Conservation (phyloP, 2,797 vertebrate species). For the Furcifer pardalis region DNA sequence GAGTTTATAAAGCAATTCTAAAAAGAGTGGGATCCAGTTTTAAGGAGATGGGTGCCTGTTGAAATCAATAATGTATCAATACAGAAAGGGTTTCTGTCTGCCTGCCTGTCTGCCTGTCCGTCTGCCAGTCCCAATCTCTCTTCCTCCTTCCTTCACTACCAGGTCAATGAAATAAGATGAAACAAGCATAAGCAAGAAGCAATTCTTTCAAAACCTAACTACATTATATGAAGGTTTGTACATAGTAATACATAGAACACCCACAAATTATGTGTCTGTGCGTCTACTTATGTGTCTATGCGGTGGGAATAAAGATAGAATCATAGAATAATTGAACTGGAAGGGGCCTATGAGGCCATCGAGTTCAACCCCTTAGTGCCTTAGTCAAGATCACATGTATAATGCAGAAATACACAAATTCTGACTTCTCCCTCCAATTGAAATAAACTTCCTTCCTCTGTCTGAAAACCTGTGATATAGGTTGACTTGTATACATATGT, state of each 20-base stretch:
- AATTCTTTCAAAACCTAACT: not conserved
- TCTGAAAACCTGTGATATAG: not conserved
- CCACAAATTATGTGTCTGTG: not conserved
- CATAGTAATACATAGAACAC: not conserved
- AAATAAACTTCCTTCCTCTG: too few relatives aligned
- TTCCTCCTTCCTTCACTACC: too few relatives aligned
- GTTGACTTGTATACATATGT: not conserved
- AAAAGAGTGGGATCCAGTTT: too few relatives aligned
- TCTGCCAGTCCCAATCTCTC: not conserved
- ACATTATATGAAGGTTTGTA: not conserved
- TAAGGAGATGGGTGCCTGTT: not conserved
- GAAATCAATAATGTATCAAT: not conserved
- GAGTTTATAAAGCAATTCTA: too few relatives aligned
- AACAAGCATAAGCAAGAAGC: not conserved
- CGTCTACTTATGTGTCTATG: too few relatives aligned
- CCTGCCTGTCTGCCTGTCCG: too few relatives aligned
- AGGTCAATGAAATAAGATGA: not conserved
- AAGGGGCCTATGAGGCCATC: too few relatives aligned
- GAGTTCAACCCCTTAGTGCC: too few relatives aligned
- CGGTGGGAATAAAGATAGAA: too few relatives aligned
- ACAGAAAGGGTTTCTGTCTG: too few relatives aligned
- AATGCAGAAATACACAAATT: not conserved
- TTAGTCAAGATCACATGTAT: too few relatives aligned
- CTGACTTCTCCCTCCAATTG: not conserved
- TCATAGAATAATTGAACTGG: too few relatives aligned